phyloP scores from a whole-genome alignment of 2,797 vertebrate genomes.

The Rhinichthys osculus region DNA sequence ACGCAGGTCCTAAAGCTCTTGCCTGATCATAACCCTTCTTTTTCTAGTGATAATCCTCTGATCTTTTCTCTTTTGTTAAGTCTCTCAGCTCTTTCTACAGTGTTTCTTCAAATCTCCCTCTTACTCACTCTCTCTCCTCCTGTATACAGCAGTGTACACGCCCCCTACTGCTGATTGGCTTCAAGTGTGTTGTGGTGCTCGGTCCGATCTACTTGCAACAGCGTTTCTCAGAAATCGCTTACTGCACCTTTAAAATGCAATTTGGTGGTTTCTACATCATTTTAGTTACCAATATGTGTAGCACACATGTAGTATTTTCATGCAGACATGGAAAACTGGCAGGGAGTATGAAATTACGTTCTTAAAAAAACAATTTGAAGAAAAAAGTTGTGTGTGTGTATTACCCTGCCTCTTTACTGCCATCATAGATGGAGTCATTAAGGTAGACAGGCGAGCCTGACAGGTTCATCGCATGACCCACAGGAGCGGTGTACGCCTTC shows the following conservation, averaged over 20 bases:
- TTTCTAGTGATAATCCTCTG: neutral
- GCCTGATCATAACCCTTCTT: neutral
- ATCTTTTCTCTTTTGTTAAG: neutral
- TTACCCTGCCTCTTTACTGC: conserved; percentile 85
- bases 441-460: conserved; percentile 80
- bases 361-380: neutral
- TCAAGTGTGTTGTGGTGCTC: neutral
- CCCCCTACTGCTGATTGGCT: neutral
- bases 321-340: neutral
- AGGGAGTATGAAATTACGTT: neutral
- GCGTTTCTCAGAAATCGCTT: neutral
- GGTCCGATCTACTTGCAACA: neutral
- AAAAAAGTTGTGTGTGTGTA: neutral
- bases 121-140: neutral
- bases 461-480: conserved; percentile 87
- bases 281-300: neutral
- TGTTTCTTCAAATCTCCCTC: neutral
- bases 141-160: neutral
- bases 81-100: neutral
- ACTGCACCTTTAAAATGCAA: neutral
- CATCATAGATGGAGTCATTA: conserved; percentile 94
- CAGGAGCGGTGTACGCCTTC: conserved; percentile 87
- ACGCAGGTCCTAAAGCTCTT: neutral
- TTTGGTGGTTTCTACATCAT: neutral
- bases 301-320: neutral